Evolutionary conservation across 2,113 vertebrate species (phyloP).

Genomic region (Tylochromis polylepis): DNA sequence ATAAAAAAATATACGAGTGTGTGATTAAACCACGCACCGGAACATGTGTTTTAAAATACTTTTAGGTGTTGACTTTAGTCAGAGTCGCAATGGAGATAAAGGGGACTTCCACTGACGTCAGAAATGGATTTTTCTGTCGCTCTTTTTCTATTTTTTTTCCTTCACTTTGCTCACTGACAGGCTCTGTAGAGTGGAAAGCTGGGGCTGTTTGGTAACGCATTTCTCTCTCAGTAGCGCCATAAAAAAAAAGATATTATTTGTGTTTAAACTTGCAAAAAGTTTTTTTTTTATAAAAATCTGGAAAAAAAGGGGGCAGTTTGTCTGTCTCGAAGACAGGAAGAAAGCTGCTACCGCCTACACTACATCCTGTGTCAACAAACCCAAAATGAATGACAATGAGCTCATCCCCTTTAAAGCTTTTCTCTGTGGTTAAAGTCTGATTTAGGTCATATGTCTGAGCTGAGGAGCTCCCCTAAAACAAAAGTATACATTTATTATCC

Average conservation of each 20-base stretch:
- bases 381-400: background rate
- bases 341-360: background rate
- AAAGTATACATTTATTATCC: background rate
- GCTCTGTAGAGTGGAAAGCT: background rate
- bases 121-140: background rate
- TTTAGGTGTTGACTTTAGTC: background rate
- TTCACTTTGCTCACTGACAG: background rate
- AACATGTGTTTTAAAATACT: background rate
- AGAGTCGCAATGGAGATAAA: background rate
- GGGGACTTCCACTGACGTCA: slow-evolving; percentile 72
- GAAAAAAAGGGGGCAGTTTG: background rate
- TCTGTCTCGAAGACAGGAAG: background rate
- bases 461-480: background rate
- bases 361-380: background rate
- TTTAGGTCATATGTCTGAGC: background rate
- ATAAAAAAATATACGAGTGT: too few relatives aligned
- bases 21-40: background rate
- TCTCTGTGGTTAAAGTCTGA: background rate
- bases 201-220: background rate
- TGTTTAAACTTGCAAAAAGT: background rate
- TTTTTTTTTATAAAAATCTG: background rate
- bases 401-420: background rate
- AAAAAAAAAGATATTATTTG: background rate
- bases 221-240: background rate
- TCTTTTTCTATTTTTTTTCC: background rate